Evolutionary conservation across 2,797 vertebrate genomes (phyloP).

Genomic region (Myiotriccus ornatus): DNA sequence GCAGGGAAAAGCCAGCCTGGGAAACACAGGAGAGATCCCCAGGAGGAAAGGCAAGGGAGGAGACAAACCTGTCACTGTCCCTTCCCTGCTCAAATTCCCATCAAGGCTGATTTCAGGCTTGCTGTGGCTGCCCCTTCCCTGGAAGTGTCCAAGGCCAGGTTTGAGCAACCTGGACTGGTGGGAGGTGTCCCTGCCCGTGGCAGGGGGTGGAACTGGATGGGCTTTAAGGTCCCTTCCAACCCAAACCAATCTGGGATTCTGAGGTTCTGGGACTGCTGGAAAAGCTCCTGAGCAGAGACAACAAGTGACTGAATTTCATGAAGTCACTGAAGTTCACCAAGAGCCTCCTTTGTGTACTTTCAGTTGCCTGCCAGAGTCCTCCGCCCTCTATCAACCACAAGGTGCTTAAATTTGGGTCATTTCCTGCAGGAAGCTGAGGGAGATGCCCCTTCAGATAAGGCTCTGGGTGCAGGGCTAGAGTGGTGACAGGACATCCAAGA

Average conservation of each 20-base stretch:
- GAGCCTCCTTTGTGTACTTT: not conserved
- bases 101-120: not conserved
- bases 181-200: not conserved
- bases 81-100: not conserved
- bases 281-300: not conserved
- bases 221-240: not conserved
- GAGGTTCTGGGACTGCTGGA: no score
- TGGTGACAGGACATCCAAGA: not conserved
- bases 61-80: not conserved
- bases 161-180: not conserved
- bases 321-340: not conserved
- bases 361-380: not conserved
- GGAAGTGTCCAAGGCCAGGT: not conserved
- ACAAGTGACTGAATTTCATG: not conserved
- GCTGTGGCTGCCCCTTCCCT: not conserved
- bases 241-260: not conserved
- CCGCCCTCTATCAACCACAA: not conserved
- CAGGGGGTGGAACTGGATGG: not conserved
- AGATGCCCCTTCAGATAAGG: not conserved
- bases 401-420: not conserved
- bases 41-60: not conserved
- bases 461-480: not conserved
- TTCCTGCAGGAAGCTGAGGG: not conserved
- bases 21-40: accelerated
- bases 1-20: not conserved